Percentiles rank a stretch among this genome's conserved stretches.
phyloP scores from a whole-genome alignment of 2,113 vertebrate genomes.

The Tretioscincus oriximinensis region DNA sequence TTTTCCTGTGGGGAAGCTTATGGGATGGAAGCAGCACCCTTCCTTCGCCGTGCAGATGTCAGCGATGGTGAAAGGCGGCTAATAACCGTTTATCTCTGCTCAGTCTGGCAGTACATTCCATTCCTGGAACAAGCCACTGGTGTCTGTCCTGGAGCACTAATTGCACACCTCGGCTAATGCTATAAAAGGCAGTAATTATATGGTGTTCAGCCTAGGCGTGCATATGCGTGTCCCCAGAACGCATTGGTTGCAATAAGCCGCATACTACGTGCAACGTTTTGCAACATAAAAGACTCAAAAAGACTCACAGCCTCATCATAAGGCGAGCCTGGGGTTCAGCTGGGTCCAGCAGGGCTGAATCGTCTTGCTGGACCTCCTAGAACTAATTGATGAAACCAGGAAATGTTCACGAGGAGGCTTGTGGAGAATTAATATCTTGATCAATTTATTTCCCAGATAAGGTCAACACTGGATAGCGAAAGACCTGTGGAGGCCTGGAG shows the following conservation, averaged over 20 bases:
- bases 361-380: too few species aligned
- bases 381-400: too few species aligned
- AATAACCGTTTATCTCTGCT: background rate
- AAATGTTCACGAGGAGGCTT: too few species aligned
- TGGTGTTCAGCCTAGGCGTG: background rate
- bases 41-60: background rate
- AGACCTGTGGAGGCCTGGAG: too few species aligned
- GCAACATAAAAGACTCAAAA: background rate
- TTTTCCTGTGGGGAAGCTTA: background rate
- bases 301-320: background rate
- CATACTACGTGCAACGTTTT: background rate
- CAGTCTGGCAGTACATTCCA: background rate
- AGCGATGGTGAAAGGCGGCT: background rate
- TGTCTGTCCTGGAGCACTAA: background rate
- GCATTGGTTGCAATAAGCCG: background rate
- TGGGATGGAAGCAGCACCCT: background rate
- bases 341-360: background rate
- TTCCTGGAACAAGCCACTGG: background rate
- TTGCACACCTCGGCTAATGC: background rate
- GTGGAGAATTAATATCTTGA: too few species aligned
- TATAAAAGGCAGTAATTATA: slow-evolving; percentile 14
- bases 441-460: too few species aligned
- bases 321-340: background rate
- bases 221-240: background rate
- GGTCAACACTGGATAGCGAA: too few species aligned